These are phyloP conservation scores for Falcunculus frontatus DNA, from an alignment of 2,113 vertebrate genomes.

Conservation along the genomic window DNA sequence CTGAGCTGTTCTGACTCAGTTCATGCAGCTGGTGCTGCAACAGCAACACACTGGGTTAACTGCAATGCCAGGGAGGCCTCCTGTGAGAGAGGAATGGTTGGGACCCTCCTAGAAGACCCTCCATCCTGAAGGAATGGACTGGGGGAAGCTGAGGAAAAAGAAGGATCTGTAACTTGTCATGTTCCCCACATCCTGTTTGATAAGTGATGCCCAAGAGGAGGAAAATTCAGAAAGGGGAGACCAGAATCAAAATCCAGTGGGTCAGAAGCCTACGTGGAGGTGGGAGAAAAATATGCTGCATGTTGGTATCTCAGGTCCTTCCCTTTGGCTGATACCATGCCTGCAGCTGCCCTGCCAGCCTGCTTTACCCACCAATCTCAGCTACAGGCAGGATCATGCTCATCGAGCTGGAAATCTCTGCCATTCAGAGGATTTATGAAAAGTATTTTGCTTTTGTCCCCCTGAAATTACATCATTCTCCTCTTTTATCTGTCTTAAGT, in stretches of 20 bases:
- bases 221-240: neutral
- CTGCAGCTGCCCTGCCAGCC: neutral
- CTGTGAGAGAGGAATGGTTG: neutral
- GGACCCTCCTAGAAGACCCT: neutral
- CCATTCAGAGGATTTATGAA: neutral
- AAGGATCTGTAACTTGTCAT: neutral
- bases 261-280: neutral
- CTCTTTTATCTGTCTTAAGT: neutral
- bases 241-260: neutral
- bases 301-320: neutral
- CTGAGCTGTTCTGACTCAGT: neutral
- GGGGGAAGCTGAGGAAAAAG: neutral
- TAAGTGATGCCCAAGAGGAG: neutral
- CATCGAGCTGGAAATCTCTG: neutral
- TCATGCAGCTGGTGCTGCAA: neutral
- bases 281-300: neutral
- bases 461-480: neutral
- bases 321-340: neutral
- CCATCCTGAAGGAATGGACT: neutral
- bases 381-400: neutral
- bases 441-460: conserved; percentile 20
- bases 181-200: neutral
- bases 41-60: neutral
- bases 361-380: neutral
- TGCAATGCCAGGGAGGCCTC: neutral